These are phyloP conservation scores for Ennomos fuscantarius DNA, from an alignment of 2,888 invertebrate species.

Conservation along the genomic window DNA sequence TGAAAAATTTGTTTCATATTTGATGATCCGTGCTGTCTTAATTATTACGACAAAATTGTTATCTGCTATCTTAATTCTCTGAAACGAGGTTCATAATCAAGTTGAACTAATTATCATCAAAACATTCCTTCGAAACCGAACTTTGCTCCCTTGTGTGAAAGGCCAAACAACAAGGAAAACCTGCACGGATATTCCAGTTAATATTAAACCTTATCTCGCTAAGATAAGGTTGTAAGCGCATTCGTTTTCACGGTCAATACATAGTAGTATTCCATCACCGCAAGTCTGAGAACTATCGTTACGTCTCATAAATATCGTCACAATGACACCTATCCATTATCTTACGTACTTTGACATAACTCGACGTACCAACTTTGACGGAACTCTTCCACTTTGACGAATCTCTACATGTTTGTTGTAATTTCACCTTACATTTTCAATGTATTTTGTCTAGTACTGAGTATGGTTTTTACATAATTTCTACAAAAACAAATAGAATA, in stretches of 20 bases:
- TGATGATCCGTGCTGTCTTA: too few relatives aligned
- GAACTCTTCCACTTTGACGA: conserved; percentile 1
- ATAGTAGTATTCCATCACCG: conserved; percentile 9
- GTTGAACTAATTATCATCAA: not conserved
- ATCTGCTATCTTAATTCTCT: too few relatives aligned
- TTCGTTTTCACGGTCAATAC: too few relatives aligned
- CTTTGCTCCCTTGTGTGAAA: not conserved
- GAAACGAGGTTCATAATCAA: too few relatives aligned
- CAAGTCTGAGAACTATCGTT: conserved; percentile 20
- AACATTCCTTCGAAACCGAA: conserved; percentile 5
- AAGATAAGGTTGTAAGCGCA: conserved; percentile 15
- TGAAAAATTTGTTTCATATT: too few relatives aligned
- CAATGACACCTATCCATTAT: conserved; percentile 34
- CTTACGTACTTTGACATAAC: conserved; percentile 24
- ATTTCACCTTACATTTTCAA: conserved; percentile 17
- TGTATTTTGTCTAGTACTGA: not conserved
- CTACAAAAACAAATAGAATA: not conserved
- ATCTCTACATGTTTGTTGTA: conserved; percentile 10
- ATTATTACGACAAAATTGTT: too few relatives aligned
- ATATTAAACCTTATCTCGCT: conserved; percentile 9
- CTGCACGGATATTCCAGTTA: not conserved
- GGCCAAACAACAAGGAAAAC: too few relatives aligned
- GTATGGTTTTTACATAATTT: not conserved
- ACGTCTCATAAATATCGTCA: conserved; percentile 34
- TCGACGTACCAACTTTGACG: conserved; percentile 19